Evolutionary conservation across 2,888 invertebrate genomes (phyloP), one percentile per base, ranked within the genome.

Genomic region (Germaria angustata): DNA sequence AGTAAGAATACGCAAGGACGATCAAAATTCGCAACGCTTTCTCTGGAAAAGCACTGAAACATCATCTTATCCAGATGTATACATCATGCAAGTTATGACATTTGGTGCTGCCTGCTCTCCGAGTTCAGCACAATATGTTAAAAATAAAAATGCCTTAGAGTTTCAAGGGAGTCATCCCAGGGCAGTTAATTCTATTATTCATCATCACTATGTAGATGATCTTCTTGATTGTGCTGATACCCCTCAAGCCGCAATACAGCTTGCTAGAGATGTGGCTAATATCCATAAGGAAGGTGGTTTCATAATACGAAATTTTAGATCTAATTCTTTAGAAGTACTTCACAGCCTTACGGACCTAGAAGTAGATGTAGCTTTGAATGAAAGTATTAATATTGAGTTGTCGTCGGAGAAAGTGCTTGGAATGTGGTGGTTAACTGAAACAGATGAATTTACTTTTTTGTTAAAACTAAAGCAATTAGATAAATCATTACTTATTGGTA

Each of bases 261-360:
- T 71, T 20, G 71, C 71, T 22, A 17, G 13, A 49, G 17, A 59
- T 2, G 71, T 78, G 2, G 15, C 53, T 11, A 2, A 55, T 11
- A 53, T 71, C 2, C 78, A 71, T 55, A 28, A 11, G 6, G n/a
- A 34, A 15, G 69, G 55, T 9, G 78, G 71, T n/a, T 65, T 51
- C 13, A 3, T 9, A 11, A 49, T 65, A 3, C 3, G 28, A 28
- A 28, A 28, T 6, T 49, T 34, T 20, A 20, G 7, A 11, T 63
- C 32, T 1, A 63, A 63, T 28, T 44, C 44, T 1, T 1, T 6
- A 0, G 46, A 63, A 7, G 63, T 63, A 15, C 28, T 49, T 15
- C 13, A 7, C 1, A 41, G 5, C 11, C 61, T 61, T 24, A 13
- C n/a, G n/a, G n/a, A n/a, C n/a, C n/a, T n/a, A n/a, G n/a, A n/a